phyloP scores from a whole-genome alignment of 1,140 invertebrate genomes.

The Cotesia chilonis region DNA sequence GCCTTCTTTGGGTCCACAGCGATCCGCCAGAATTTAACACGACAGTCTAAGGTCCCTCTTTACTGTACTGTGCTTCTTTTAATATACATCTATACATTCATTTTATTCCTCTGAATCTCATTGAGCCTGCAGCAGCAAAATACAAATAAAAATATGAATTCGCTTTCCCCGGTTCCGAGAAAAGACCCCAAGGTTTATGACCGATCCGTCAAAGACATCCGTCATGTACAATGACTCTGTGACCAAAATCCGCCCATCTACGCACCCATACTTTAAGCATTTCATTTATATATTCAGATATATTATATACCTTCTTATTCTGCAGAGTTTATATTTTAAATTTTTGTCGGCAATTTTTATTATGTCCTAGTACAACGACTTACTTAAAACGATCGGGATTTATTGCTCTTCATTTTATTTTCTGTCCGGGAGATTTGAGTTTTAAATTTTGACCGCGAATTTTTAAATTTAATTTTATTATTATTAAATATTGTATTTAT shows the following conservation, averaged over 20 bases:
- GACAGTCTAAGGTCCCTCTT: too few relatives aligned
- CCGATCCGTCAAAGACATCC: constrained; percentile 54
- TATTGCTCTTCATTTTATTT: too few relatives aligned
- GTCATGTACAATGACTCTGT: constrained; percentile 49
- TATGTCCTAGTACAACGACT: too few relatives aligned
- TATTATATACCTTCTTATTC: not conserved
- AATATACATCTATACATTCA: constrained; percentile 13
- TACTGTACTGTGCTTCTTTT: not conserved
- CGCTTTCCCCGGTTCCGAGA: constrained; percentile 44
- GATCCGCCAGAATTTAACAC: not conserved
- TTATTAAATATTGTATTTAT: too few relatives aligned
- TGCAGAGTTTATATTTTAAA: too few relatives aligned
- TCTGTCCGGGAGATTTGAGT: too few relatives aligned
- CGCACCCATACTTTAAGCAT: constrained; percentile 16
- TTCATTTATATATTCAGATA: not conserved
- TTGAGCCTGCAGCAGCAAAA: not conserved
- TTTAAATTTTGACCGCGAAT: too few relatives aligned
- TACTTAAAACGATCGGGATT: too few relatives aligned
- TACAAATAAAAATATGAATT: constrained; percentile 31
- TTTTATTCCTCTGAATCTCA: not conserved
- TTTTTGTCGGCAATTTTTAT: too few relatives aligned
- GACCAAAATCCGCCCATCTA: constrained; percentile 45
- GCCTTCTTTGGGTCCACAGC: not conserved
- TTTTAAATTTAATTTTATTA: too few relatives aligned
- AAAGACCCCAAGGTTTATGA: constrained; percentile 49